Percentiles rank a stretch among this genome's conserved stretches.
phyloP scores from a whole-genome alignment of 1,140 invertebrate species.

The Saccostrea echinata region DNA sequence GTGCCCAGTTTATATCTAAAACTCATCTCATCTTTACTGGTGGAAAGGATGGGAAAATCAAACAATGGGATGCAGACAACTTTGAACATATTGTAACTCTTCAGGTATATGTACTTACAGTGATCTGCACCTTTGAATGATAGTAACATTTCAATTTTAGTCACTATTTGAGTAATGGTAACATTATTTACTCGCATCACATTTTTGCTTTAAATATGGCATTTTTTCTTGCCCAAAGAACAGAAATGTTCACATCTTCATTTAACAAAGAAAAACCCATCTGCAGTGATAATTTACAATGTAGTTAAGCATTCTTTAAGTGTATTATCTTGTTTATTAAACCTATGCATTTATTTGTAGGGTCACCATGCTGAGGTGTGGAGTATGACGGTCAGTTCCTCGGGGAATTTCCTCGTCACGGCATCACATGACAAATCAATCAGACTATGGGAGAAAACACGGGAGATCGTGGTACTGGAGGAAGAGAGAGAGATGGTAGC shows the following conservation, averaged over 20 bases:
- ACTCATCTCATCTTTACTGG: conserved; percentile 97
- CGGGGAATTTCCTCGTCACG: conserved; percentile 89
- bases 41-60: conserved; percentile 95
- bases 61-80: conserved; percentile 98
- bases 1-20: conserved; percentile 91
- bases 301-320: no score
- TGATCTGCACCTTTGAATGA: no score
- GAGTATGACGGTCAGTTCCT: conserved; percentile 88
- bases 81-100: conserved; percentile 94
- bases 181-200: no score
- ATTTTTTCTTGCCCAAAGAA: no score
- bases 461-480: conserved; percentile 94
- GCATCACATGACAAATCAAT: conserved; percentile 94
- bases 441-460: conserved; percentile 91
- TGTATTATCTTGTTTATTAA: no score
- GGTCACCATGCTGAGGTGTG: conserved; percentile 87
- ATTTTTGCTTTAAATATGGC: no score
- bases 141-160: no score
- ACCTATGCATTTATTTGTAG: conserved; percentile 56
- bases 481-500: conserved; percentile 90
- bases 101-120: conserved; percentile 82
- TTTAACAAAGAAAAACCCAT: no score
- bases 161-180: no score
- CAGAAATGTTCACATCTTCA: no score
- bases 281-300: no score